Conservation (phyloP, 2,888 invertebrate genomes). For the Agrotis clavis region DNA sequence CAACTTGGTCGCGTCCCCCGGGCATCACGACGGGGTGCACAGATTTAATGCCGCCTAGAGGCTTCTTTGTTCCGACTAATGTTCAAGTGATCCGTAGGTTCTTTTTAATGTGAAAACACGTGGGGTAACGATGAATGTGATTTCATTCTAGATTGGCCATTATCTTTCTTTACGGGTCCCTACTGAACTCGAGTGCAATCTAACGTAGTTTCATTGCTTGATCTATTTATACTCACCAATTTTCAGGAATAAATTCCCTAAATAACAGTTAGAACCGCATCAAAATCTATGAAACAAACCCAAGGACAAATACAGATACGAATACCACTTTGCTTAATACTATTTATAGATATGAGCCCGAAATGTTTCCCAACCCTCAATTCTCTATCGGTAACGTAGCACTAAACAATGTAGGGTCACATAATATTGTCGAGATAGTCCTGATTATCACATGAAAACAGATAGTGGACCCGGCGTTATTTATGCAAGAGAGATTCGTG, state of each 20-base stretch:
- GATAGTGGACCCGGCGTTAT: conserved; percentile 12
- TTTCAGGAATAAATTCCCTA: no score
- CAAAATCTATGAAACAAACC: no score
- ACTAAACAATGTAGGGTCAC: conserved; percentile 16
- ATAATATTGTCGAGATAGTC: conserved; percentile 5
- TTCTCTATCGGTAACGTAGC: not conserved
- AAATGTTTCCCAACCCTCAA: conserved; percentile 4
- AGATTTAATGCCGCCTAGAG: conserved; percentile 29
- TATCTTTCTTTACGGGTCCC: no score
- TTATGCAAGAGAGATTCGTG: conserved; percentile 23
- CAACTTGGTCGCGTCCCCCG: conserved; percentile 34
- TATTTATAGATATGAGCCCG: not conserved
- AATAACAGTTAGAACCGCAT: no score
- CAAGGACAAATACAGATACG: not conserved
- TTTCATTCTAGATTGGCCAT: not conserved
- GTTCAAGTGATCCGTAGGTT: not conserved
- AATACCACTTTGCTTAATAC: not conserved
- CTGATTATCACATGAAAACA: conserved; percentile 17
- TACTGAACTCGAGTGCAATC: not conserved
- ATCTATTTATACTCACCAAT: no score
- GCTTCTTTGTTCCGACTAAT: conserved; percentile 16
- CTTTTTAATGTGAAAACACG: not conserved
- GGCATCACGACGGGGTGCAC: conserved; percentile 34
- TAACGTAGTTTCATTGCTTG: not conserved
- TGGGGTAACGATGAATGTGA: not conserved